Base-by-base conservation (phyloP, 2,113 vertebrate species). In the Ctenomys sociabilis region DNA sequence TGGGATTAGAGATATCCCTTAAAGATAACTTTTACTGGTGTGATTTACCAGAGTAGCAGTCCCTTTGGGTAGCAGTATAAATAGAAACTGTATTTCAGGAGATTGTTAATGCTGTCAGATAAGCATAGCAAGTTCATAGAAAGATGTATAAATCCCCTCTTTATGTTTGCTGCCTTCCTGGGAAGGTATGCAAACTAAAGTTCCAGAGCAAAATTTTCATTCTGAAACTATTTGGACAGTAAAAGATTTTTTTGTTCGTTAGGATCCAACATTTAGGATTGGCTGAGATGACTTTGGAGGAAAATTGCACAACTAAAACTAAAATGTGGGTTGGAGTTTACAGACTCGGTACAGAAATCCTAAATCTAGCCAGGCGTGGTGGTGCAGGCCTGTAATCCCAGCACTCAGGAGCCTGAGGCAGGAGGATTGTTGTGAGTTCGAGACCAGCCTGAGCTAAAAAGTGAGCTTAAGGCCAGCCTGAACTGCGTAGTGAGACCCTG, bases 161-260 rank as follows among this genome's bases (percentile, higher is more conserved):
- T 70, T 73, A 35, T 72, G n/a, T 75, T 87, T 12, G 1, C 54
- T 59, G 90, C 43, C 70, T 43, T 70, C 1, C 81, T 93, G 63
- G 22, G 30, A 21, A 95, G 66, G 24, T 59, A 82, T 72, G n/a
- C 32, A 89, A 87, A 66, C 22, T 37, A 82, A 95, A 66, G 82
- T 64, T 88, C 37, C 82, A 78, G 63, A 75, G 82, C 90, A 81
- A 75, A 21, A 59, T 80, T 81, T 93, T 92, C 85, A 81, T 95
- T 81, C 22, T 64, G 24, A 85, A 95, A 77, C 19, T 88, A 7
- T 86, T 92, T 59, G 92, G 49, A 57, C 75, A 45, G 22, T 61
- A 24, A 91, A 95, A 14, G 59, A 49, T 68, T 70, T 72, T 92
- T 92, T 59, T 52, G n/a, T 57, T 28, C 90, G 88, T 93, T 88